Percentiles rank a stretch among this genome's conserved stretches.
These are phyloP conservation scores for Minunthozetes semirufus DNA, from an alignment of 2,888 invertebrate genomes.

Conservation along the genomic window DNA sequence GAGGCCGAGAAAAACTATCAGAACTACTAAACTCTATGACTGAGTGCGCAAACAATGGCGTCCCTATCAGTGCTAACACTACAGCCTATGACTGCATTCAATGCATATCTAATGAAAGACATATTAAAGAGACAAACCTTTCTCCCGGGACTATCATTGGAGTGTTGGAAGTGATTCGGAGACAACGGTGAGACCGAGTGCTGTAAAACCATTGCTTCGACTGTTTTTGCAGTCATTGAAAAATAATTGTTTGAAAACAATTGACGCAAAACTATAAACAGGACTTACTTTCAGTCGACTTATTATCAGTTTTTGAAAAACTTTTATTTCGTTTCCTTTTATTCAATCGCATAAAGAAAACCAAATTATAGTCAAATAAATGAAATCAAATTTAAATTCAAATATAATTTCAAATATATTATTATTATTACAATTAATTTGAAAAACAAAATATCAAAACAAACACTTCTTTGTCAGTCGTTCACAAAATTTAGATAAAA, in stretches of 20 bases:
- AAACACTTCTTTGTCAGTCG: constrained; percentile 1
- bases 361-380: not conserved
- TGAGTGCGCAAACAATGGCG: no score
- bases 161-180: constrained; percentile 25
- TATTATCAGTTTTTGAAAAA: not conserved
- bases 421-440: no score
- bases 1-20: no score
- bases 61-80: no score
- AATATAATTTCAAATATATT: not conserved
- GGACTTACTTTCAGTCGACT: constrained; percentile 27
- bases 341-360: not conserved
- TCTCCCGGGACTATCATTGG: constrained; percentile 21
- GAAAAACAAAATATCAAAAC: no score
- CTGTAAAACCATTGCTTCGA: constrained; percentile 20
- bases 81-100: not conserved
- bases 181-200: not conserved
- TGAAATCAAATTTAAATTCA: not conserved
- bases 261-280: not conserved
- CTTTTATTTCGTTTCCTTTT: not conserved
- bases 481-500: constrained; percentile 16
- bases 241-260: not conserved
- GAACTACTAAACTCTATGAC: no score
- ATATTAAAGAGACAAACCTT: constrained; percentile 20
- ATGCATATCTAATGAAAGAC: not conserved
- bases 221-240: not conserved